A percentile compares a stretch with the other conserved stretches of the same genome.
phyloP scores from a whole-genome alignment of 2,888 invertebrate genomes.

The Gibbula magus region DNA sequence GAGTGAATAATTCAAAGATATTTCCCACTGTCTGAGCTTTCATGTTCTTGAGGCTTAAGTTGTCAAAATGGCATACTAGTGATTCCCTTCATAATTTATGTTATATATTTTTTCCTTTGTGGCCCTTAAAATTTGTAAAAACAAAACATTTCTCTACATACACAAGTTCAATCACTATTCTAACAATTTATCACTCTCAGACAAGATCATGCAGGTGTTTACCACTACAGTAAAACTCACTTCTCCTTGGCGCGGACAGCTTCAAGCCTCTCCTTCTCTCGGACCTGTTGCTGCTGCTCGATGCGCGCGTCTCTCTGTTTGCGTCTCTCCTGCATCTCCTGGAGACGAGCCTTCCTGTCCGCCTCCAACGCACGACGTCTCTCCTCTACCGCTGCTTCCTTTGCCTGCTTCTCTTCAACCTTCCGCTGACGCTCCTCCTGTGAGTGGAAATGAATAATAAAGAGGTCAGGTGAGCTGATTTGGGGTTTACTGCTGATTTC shows the following conservation, averaged over 20 bases:
- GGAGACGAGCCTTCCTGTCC: conserved; percentile 81
- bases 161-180: too few species aligned
- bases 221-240: too few species aligned
- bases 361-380: conserved; percentile 89
- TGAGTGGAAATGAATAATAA: conserved; percentile 68
- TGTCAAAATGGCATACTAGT: too few species aligned
- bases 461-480: not conserved
- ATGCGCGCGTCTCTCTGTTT: conserved; percentile 87
- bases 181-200: too few species aligned
- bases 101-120: too few species aligned
- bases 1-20: not conserved
- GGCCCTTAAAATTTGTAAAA: too few species aligned
- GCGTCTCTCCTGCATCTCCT: conserved; percentile 83
- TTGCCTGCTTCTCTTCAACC: conserved; percentile 93
- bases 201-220: too few species aligned
- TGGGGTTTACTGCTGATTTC: not conserved
- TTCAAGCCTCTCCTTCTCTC: conserved; percentile 85
- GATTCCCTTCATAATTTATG: too few species aligned
- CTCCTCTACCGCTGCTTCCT: conserved; percentile 95
- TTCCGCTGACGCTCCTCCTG: conserved; percentile 90
- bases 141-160: too few species aligned
- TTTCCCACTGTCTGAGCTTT: too few species aligned
- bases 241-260: conserved; percentile 85
- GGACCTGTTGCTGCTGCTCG: conserved; percentile 85
- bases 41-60: too few species aligned